phyloP scores from a whole-genome alignment of 35 echinoderm and acorn worm genomes.

The Apostichopus californicus region DNA sequence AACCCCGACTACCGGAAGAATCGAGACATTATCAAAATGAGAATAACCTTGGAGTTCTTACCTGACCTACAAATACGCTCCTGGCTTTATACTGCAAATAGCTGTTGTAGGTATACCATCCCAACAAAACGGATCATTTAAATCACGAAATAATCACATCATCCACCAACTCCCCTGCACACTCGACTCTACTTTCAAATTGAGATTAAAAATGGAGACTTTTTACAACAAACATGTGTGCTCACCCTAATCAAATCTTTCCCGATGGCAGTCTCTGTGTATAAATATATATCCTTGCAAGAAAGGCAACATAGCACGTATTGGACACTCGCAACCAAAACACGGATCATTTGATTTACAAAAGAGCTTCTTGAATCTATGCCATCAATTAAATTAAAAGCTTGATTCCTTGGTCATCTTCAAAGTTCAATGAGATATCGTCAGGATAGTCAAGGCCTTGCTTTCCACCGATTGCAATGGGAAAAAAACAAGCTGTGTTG shows the following conservation, averaged over 20 bases:
- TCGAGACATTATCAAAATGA: too few species aligned
- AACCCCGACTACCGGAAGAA: too few species aligned
- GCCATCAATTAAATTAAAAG: conserved; percentile 19
- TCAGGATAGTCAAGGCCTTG: not conserved
- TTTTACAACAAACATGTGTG: conserved; percentile 44
- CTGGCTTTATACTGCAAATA: too few species aligned
- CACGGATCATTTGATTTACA: conserved; percentile 11
- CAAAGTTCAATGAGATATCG: not conserved
- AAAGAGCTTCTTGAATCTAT: not conserved
- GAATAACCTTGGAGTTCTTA: too few species aligned
- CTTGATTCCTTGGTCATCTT: conserved; percentile 8
- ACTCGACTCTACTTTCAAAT: too few species aligned
- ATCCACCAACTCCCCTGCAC: too few species aligned
- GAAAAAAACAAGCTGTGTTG: not conserved
- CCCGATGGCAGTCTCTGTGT: not conserved
- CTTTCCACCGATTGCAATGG: not conserved
- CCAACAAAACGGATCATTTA: too few species aligned
- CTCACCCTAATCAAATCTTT: conserved; percentile 36
- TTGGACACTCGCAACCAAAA: conserved; percentile 19
- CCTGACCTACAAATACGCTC: too few species aligned
- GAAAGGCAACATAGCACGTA: not conserved
- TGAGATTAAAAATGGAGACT: conserved; percentile 1
- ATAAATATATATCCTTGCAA: not conserved
- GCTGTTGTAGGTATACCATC: too few species aligned
- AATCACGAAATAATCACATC: too few species aligned